Conservation (phyloP, 2,797 vertebrate genomes). For the Spinus olivaceus region DNA sequence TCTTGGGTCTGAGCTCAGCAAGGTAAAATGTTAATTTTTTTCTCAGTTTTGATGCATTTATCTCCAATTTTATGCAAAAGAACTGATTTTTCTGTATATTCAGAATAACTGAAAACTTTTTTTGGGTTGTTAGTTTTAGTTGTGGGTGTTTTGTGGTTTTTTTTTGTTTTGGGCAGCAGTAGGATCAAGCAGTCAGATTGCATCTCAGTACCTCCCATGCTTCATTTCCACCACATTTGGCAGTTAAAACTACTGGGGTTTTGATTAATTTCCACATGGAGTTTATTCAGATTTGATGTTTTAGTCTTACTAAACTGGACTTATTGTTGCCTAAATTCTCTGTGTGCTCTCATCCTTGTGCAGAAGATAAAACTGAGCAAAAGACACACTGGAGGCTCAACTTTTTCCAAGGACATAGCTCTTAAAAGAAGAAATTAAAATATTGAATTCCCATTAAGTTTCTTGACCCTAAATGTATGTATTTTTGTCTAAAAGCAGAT, state of each 20-base stretch:
- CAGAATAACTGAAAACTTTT: not conserved
- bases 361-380: not conserved
- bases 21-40: not conserved
- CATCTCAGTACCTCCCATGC: not conserved
- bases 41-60: not conserved
- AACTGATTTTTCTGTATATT: not conserved
- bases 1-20: not conserved
- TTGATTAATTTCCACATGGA: not conserved
- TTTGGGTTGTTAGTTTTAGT: not conserved
- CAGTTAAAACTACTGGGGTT: not conserved
- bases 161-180: not conserved
- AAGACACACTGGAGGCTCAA: not conserved
- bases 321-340: not conserved
- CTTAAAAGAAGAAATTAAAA: not conserved
- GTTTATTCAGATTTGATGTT: not conserved
- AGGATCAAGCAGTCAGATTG: not conserved
- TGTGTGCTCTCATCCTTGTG: not conserved
- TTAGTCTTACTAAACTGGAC: not conserved
- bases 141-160: not conserved
- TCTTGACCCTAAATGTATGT: not conserved
- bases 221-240: not conserved
- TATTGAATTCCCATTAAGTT: not conserved
- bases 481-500: not conserved
- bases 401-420: not conserved
- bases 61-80: not conserved